These are phyloP conservation scores for Balaeniceps rex DNA, from an alignment of 2,113 vertebrate species.

Conservation along the genomic window DNA sequence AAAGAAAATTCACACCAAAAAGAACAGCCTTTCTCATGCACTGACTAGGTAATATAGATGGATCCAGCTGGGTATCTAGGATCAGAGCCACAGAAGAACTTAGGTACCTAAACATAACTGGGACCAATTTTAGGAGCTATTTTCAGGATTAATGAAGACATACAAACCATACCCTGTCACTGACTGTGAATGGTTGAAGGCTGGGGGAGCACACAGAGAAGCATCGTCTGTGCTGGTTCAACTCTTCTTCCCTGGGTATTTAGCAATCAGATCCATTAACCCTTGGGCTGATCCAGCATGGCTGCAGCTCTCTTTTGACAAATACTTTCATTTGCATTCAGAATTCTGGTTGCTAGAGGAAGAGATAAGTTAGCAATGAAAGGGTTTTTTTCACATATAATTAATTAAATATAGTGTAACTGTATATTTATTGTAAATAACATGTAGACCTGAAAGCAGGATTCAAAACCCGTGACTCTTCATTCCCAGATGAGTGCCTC, in stretches of 20 bases:
- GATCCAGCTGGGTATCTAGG: background rate
- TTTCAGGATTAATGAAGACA: background rate
- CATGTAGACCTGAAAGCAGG: background rate
- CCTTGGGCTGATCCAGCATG: background rate
- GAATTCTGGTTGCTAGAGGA: background rate
- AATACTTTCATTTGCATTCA: background rate
- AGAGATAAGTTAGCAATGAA: background rate
- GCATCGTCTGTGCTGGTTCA: background rate
- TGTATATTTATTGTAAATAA: background rate
- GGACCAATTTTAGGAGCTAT: background rate
- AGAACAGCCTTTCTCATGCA: fast-evolving
- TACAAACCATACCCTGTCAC: background rate
- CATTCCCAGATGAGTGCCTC: background rate
- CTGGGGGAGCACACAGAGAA: background rate
- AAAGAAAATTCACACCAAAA: background rate
- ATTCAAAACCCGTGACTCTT: background rate
- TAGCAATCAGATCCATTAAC: background rate
- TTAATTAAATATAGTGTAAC: background rate
- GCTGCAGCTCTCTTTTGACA: background rate
- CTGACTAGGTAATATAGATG: background rate
- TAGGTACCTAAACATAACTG: background rate
- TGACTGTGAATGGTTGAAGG: background rate
- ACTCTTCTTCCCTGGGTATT: background rate
- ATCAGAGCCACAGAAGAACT: background rate
- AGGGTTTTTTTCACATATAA: background rate